Percentiles rank a stretch among this genome's conserved stretches.
Evolutionary conservation across 2,113 vertebrate genomes (phyloP).

Genomic region (Dendrocopos noguchii): DNA sequence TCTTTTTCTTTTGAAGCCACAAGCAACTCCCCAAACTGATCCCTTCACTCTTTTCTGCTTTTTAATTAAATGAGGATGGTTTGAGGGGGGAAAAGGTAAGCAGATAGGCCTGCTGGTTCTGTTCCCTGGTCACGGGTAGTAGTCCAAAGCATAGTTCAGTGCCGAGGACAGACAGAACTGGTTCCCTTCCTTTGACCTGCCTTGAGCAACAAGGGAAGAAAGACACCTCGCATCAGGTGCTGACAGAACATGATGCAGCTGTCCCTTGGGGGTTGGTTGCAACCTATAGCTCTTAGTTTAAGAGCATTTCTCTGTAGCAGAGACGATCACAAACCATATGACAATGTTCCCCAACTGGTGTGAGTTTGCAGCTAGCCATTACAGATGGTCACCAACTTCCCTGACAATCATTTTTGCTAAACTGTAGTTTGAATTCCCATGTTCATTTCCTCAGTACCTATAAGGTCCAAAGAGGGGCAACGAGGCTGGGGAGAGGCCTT

Average conservation of each 20-base stretch:
- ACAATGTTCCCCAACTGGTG: not conserved
- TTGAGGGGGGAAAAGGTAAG: not conserved
- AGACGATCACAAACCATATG: too few relatives aligned
- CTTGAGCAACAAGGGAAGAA: not conserved
- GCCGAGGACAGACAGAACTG: not conserved
- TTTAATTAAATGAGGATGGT: not conserved
- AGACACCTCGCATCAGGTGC: too few relatives aligned
- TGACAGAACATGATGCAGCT: too few relatives aligned
- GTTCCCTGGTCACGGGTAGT: not conserved
- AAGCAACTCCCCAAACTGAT: not conserved
- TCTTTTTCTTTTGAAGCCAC: not conserved
- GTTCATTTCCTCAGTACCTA: not conserved
- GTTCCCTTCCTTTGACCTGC: not conserved
- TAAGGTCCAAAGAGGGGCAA: too few relatives aligned
- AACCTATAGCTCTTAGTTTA: not conserved
- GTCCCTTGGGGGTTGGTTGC: not conserved
- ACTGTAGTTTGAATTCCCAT: not conserved
- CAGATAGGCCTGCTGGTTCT: not conserved
- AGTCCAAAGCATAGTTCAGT: not conserved
- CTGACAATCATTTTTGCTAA: not conserved
- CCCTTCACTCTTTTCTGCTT: not conserved
- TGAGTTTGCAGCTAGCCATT: not conserved
- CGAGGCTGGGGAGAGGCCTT: too few relatives aligned
- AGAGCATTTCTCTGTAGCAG: not conserved
- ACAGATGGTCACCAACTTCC: not conserved